Conservation (phyloP, 2,888 invertebrate species). For the Actias luna region DNA sequence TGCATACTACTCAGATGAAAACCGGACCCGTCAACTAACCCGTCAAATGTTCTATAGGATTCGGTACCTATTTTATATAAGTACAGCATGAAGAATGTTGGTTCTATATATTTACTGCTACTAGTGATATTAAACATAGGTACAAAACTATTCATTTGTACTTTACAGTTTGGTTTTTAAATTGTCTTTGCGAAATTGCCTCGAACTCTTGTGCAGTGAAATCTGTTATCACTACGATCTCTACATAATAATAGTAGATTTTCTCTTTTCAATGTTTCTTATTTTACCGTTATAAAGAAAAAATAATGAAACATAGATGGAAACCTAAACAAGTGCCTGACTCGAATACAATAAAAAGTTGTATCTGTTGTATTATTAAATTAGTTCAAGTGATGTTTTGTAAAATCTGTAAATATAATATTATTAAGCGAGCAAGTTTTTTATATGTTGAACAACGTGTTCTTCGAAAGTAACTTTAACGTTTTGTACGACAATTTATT, state of each 20-base stretch:
- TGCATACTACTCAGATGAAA: too few species aligned
- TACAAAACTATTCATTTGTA: background rate
- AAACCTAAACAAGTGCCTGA: background rate
- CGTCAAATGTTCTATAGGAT: too few species aligned
- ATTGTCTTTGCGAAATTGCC: background rate
- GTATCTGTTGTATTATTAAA: background rate
- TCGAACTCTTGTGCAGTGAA: background rate
- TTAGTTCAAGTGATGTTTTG: too few species aligned
- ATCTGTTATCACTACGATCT: background rate
- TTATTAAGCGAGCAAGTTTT: too few species aligned
- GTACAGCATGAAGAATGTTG: too few species aligned
- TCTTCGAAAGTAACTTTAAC: too few species aligned
- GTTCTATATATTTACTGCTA: too few species aligned
- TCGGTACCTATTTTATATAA: too few species aligned
- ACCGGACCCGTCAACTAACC: too few species aligned
- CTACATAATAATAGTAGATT: conserved; percentile 5
- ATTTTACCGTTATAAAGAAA: background rate
- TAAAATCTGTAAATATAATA: background rate
- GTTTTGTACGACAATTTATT: too few species aligned
- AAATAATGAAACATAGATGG: background rate
- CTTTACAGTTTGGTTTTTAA: background rate
- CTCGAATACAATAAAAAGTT: background rate
- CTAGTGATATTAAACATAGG: background rate
- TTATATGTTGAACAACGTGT: too few species aligned
- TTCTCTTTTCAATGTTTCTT: background rate